phyloP scores from a whole-genome alignment of 2,888 invertebrate genomes.

The Boloria euphrosyne region DNA sequence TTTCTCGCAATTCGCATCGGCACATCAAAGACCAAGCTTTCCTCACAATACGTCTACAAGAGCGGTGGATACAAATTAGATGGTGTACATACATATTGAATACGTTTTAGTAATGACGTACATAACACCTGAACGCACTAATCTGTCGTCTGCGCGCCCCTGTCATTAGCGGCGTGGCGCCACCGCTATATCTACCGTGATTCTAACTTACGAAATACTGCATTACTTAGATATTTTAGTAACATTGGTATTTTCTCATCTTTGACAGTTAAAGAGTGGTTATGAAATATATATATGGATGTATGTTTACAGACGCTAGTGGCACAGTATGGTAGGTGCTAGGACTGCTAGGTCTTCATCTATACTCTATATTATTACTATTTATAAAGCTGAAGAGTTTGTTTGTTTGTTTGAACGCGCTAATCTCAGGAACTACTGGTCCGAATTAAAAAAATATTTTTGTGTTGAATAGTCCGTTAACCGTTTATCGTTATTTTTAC shows the following conservation, averaged over 20 bases:
- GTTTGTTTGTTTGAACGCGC: too few species aligned
- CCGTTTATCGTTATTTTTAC: too few species aligned
- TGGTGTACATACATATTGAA: conserved; percentile 13
- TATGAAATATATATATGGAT: too few species aligned
- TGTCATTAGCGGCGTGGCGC: conserved; percentile 61
- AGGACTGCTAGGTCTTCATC: too few species aligned
- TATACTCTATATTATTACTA: too few species aligned
- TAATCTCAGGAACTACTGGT: too few species aligned
- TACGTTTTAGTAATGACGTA: conserved; percentile 19
- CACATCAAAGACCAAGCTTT: conserved; percentile 14
- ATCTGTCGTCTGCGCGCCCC: conserved; percentile 39
- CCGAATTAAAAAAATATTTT: too few species aligned
- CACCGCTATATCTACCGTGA: conserved; percentile 43
- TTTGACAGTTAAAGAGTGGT: conserved; percentile 4
- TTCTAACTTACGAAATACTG: conserved; percentile 23
- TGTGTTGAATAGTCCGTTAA: too few species aligned
- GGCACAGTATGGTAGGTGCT: too few species aligned
- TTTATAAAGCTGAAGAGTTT: too few species aligned
- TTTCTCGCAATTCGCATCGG: background rate
- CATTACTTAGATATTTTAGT: conserved; percentile 21
- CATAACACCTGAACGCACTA: conserved; percentile 14
- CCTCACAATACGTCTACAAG: conserved; percentile 1
- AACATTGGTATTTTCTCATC: background rate
- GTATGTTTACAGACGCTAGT: too few species aligned
- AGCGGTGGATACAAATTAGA: conserved; percentile 4